These are phyloP conservation scores for Nomada lathburiana DNA, from an alignment of 2,888 invertebrate species.

Conservation along the genomic window DNA sequence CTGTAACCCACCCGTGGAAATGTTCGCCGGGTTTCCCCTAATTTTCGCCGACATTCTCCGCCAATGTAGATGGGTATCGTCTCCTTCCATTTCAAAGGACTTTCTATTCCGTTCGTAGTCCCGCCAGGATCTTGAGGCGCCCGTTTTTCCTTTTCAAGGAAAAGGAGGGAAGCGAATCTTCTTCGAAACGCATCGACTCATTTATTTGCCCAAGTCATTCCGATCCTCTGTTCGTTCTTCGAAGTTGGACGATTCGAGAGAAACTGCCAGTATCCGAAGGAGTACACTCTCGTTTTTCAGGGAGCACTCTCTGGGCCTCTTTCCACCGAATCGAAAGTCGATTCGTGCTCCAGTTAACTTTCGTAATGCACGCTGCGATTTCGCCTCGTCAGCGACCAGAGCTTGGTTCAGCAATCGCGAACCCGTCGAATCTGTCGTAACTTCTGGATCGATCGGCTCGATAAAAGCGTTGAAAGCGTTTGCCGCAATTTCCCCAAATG, in stretches of 20 bases:
- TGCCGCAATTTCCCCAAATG: background rate
- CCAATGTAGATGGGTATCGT: background rate
- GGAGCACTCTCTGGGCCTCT: slow-evolving; percentile 13
- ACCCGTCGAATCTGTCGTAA: slow-evolving; percentile 59
- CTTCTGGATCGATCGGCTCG: slow-evolving; percentile 51
- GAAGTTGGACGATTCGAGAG: slow-evolving; percentile 1
- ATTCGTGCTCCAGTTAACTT: slow-evolving; percentile 76
- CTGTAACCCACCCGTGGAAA: slow-evolving; percentile 53
- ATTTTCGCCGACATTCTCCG: too few species aligned
- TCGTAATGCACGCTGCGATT: slow-evolving; percentile 70
- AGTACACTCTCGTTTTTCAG: slow-evolving; percentile 58
- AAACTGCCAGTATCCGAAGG: slow-evolving; percentile 11
- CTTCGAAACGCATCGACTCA: background rate
- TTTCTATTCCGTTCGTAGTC: too few species aligned
- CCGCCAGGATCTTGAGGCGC: background rate
- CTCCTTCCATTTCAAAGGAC: background rate
- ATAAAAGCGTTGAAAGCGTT: slow-evolving; percentile 56
- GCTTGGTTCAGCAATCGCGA: slow-evolving; percentile 53
- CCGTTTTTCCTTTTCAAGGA: too few species aligned
- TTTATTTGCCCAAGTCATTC: slow-evolving; percentile 21
- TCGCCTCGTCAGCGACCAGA: slow-evolving; percentile 58
- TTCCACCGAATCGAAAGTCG: slow-evolving; percentile 73
- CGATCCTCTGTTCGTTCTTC: background rate
- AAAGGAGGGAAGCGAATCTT: background rate
- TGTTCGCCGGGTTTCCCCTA: slow-evolving; percentile 30